Conservation (phyloP, 1,140 invertebrate genomes). For the Battus philenor region DNA sequence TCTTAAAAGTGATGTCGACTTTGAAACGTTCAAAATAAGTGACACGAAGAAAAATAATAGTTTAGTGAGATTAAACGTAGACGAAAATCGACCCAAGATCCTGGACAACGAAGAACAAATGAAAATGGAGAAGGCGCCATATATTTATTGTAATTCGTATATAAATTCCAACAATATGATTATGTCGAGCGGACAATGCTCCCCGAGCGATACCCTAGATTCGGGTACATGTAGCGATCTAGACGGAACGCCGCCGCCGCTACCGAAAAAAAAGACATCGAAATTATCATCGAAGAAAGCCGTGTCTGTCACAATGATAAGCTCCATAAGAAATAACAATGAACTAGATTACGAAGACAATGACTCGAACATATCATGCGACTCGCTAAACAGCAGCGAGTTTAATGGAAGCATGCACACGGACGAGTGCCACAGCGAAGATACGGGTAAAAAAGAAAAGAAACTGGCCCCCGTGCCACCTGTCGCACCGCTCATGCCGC, state of each 20-base stretch:
- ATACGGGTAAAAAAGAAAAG: constrained; percentile 61
- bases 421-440: constrained; percentile 66
- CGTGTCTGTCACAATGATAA: constrained; percentile 67
- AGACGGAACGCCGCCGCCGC: constrained; percentile 83
- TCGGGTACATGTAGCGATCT: constrained; percentile 89
- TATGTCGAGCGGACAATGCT: constrained; percentile 86
- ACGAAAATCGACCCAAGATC: constrained; percentile 56
- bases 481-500: constrained; percentile 38
- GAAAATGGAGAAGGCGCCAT: constrained; percentile 61
- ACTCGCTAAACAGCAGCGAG: constrained; percentile 82
- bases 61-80: constrained; percentile 53
- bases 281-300: constrained; percentile 71
- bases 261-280: constrained; percentile 80
- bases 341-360: constrained; percentile 81
- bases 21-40: constrained; percentile 54
- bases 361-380: constrained; percentile 83
- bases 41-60: constrained; percentile 61
- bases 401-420: constrained; percentile 70
- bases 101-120: constrained; percentile 53
- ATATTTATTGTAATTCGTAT: constrained; percentile 66
- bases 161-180: constrained; percentile 72
- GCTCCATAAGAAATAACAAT: constrained; percentile 72
- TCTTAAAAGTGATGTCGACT: constrained; percentile 62
- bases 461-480: constrained; percentile 46
- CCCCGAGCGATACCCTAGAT: constrained; percentile 85